phyloP scores from a whole-genome alignment of 1,140 invertebrate genomes.

The Temnothorax longispinosus region DNA sequence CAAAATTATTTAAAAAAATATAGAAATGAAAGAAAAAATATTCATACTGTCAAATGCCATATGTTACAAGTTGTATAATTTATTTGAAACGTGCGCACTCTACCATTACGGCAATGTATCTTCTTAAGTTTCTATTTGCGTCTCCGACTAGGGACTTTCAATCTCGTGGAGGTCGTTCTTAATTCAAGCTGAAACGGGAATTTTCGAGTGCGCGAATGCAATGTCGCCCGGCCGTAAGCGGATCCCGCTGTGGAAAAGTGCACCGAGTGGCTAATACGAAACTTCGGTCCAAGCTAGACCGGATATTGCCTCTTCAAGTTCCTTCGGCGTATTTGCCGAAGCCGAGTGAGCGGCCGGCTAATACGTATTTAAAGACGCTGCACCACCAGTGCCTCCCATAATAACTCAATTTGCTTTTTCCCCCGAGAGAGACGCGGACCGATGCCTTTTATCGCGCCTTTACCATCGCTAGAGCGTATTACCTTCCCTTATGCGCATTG shows the following conservation, averaged over 20 bases:
- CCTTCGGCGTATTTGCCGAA: conserved; percentile 1
- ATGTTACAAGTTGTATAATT: background rate
- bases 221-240: conserved; percentile 6
- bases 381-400: background rate
- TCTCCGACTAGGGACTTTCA: background rate
- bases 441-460: background rate
- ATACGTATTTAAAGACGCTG: conserved; percentile 30
- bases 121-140: background rate
- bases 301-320: conserved; percentile 54
- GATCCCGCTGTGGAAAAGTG: conserved; percentile 32
- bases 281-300: conserved; percentile 9
- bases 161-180: conserved; percentile 8
- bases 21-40: background rate
- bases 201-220: conserved; percentile 33
- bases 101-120: background rate
- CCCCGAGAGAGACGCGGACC: background rate
- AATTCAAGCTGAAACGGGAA: conserved; percentile 33
- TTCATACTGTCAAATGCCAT: background rate
- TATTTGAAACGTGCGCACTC: background rate
- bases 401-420: conserved; percentile 33
- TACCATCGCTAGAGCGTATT: background rate
- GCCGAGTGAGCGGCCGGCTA: background rate
- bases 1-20: background rate
- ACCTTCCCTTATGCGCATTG: background rate
- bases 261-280: conserved; percentile 37